Evolutionary conservation across 2,113 vertebrate species (phyloP), one percentile per base, ranked within the genome.

Genomic region (Elachura formosa): DNA sequence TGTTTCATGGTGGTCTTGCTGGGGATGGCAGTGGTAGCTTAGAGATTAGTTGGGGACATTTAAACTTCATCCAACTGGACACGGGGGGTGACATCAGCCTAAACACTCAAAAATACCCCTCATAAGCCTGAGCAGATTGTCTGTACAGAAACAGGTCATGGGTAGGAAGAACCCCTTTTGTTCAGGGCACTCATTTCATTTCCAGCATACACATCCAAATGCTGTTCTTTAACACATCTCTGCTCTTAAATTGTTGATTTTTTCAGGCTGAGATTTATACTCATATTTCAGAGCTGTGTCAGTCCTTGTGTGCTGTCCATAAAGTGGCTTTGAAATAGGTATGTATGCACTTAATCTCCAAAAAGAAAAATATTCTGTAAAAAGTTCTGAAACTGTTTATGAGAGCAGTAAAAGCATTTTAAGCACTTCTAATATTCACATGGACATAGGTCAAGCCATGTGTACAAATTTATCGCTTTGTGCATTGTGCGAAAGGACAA

Each of bases 381-480:
- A 43, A 56, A 48, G 10, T 66, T 85, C 29, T 15, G 15, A 51
- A 63, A 49, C 12, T 31, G n/a, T 87, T 38, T 54, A 11, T 40
- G 45, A 52, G 18, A 78, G 21, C 0, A 0, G 7, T 20, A 25
- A 7, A 56, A 68, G 9, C 4, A 38, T 64, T 87, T 92, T 38
- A 54, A 92, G 18, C 38, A n/a, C 11, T 25, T 3, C 19, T 79
- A 23, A 56, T 82, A 6, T 6, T 90, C 45, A 41, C 24, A 1
- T 17, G 22, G 15, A 36, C 21, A 33, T 2, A 1, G n/a, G 28
- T 51, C 29, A 84, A 82, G 28, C 21, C 49, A 29, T 0, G 0
- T 31, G 45, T 82, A 78, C 14, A 8, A 28, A 23, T 29, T 29
- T 18, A 20, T 7, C 46, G 1, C 13, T 89, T 73, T 49, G 24